phyloP scores from a whole-genome alignment of 1,140 invertebrate genomes.

The Galleria mellonella region DNA sequence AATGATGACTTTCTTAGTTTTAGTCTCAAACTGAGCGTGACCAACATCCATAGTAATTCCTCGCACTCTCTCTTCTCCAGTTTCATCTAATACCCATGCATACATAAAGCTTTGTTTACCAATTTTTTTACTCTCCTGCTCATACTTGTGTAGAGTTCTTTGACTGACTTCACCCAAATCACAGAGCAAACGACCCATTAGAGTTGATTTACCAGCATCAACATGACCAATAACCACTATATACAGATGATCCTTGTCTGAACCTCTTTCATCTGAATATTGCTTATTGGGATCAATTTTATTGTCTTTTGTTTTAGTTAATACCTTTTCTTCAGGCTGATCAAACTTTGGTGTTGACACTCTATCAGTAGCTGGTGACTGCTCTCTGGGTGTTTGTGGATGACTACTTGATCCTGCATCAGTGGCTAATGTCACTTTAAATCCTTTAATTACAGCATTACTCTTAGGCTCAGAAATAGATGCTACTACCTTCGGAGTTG shows the following conservation, averaged over 20 bases:
- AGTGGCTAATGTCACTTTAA: conserved; percentile 52
- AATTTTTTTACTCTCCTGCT: conserved; percentile 97
- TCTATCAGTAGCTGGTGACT: conserved; percentile 78
- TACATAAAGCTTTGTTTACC: conserved; percentile 99
- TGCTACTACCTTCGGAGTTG: conserved; percentile 48
- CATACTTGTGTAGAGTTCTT: conserved; percentile 96
- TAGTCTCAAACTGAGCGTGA: conserved; percentile 94
- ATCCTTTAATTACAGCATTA: conserved; percentile 57
- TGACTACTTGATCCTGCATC: conserved; percentile 30
- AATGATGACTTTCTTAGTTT: conserved; percentile 88
- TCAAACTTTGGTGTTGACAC: conserved; percentile 59
- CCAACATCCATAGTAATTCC: conserved; percentile 98
- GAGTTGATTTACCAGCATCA: conserved; percentile 98
- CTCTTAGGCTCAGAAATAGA: conserved; percentile 49
- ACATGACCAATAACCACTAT: conserved; percentile 99
- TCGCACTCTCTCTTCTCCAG: conserved; percentile 93
- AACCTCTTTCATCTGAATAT: conserved; percentile 84
- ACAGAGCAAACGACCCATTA: conserved; percentile 96
- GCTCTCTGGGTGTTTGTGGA: conserved; percentile 72
- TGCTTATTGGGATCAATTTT: conserved; percentile 74
- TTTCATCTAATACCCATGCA: conserved; percentile 99
- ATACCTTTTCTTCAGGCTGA: conserved; percentile 42
- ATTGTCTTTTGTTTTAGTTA: conserved; percentile 68
- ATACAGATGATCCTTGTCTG: conserved; percentile 90
- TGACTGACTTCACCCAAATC: conserved; percentile 93